Conservation (phyloP, 2,888 invertebrate species). For the Ptychoptera albimana region DNA sequence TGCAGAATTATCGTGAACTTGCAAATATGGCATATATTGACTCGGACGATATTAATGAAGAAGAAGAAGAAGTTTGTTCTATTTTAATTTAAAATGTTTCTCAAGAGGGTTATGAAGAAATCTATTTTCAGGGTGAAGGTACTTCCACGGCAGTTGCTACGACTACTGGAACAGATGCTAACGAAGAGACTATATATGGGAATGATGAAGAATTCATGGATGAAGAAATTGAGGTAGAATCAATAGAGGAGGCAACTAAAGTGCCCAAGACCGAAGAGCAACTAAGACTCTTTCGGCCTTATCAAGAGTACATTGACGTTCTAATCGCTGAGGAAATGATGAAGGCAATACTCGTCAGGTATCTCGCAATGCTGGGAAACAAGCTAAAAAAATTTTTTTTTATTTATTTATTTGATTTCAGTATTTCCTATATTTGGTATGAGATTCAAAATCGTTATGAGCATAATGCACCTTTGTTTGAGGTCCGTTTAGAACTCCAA, state of each 20-base stretch:
- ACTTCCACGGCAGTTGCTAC: too few relatives aligned
- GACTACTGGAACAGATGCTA: constrained; percentile 7
- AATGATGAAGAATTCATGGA: constrained; percentile 4
- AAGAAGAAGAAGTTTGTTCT: too few relatives aligned
- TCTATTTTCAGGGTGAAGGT: too few relatives aligned
- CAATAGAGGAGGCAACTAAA: constrained; percentile 24
- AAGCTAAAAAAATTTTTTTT: not conserved
- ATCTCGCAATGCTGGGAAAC: not conserved
- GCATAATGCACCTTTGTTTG: constrained; percentile 46
- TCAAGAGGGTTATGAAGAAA: too few relatives aligned
- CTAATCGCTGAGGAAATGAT: constrained; percentile 20
- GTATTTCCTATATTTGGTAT: constrained; percentile 8
- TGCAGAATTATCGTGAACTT: constrained; percentile 18
- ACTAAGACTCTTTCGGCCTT: constrained; percentile 34
- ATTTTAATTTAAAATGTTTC: too few relatives aligned
- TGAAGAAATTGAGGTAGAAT: constrained; percentile 10
- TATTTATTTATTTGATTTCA: not conserved
- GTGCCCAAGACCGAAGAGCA: constrained; percentile 33
- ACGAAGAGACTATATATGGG: constrained; percentile 6
- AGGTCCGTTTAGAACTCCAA: constrained; percentile 55
- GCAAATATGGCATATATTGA: constrained; percentile 17
- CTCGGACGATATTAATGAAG: too few relatives aligned
- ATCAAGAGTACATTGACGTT: constrained; percentile 28
- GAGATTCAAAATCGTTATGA: constrained; percentile 7
- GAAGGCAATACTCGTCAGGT: constrained; percentile 23